Evolutionary conservation across 2,113 vertebrate species (phyloP).

Genomic region (Empidonax alnorum): DNA sequence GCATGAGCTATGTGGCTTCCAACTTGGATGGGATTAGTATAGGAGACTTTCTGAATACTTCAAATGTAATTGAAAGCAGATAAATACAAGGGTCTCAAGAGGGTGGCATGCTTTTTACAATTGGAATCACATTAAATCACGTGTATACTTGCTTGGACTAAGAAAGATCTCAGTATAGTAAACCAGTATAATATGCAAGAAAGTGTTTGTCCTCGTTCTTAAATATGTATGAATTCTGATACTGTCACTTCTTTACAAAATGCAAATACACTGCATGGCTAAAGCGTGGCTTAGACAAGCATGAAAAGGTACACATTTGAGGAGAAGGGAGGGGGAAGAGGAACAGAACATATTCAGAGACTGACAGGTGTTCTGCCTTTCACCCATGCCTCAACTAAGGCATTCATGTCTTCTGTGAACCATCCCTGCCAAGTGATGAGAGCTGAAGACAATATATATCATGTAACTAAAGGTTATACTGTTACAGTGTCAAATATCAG

Average conservation of each 20-base stretch:
- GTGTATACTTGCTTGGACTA: background rate
- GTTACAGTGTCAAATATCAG: background rate
- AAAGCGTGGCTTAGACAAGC: background rate
- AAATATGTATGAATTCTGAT: background rate
- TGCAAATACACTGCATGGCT: background rate
- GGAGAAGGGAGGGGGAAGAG: background rate
- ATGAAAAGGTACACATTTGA: background rate
- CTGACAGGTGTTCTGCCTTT: slow-evolving; percentile 40
- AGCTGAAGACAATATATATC: background rate
- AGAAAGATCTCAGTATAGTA: slow-evolving; percentile 14
- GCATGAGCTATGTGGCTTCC: slow-evolving; percentile 75
- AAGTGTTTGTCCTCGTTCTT: slow-evolving; percentile 24
- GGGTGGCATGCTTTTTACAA: slow-evolving; percentile 53
- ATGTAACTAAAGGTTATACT: background rate
- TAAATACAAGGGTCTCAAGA: slow-evolving; percentile 59
- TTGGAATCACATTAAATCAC: slow-evolving; percentile 23
- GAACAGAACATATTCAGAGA: rapidly evolving
- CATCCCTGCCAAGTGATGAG: background rate
- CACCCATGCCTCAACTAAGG: background rate
- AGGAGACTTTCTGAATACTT: slow-evolving; percentile 66
- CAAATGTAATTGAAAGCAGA: slow-evolving; percentile 76
- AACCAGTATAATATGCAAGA: background rate
- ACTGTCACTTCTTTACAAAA: background rate
- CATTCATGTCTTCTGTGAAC: background rate
- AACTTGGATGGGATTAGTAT: slow-evolving; percentile 74